Evolutionary conservation across 2,888 invertebrate species (phyloP).

Genomic region (Liposcelis brunnea): DNA sequence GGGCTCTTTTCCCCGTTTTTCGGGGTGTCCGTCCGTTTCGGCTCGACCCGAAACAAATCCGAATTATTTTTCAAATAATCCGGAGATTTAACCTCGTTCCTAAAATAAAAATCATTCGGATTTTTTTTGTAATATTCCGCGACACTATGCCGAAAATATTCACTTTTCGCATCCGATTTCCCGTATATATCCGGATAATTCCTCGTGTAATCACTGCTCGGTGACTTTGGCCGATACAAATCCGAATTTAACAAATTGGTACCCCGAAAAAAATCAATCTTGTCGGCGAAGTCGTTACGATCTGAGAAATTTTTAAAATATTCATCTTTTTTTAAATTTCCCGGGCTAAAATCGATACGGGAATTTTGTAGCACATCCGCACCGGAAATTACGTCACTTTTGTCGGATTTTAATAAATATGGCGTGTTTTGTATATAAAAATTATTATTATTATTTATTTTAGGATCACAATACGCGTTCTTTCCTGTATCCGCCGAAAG

Average conservation of each 20-base stretch:
- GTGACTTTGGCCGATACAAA: slow-evolving; percentile 1
- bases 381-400: slow-evolving; percentile 5
- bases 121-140: slow-evolving; percentile 6
- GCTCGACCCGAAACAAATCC: slow-evolving; percentile 1
- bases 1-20: slow-evolving; percentile 7
- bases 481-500: slow-evolving; percentile 3
- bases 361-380: neutral
- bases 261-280: slow-evolving; percentile 6
- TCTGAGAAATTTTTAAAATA: neutral
- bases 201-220: slow-evolving; percentile 1
- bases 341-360: slow-evolving; percentile 5
- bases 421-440: slow-evolving; percentile 6
- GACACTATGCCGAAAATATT: slow-evolving; percentile 3
- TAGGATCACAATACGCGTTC: neutral
- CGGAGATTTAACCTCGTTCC: neutral
- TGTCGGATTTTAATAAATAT: slow-evolving; percentile 5
- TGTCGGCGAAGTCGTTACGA: neutral
- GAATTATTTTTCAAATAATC: slow-evolving; percentile 1
- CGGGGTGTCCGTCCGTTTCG: neutral
- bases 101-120: slow-evolving; percentile 5
- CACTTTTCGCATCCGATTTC: slow-evolving; percentile 6
- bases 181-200: slow-evolving; percentile 4
- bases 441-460: slow-evolving; percentile 6
- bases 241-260: slow-evolving; percentile 5
- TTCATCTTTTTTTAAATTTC: slow-evolving; percentile 7